Evolutionary conservation across 2,113 vertebrate species (phyloP).

Genomic region (Mus spicilegus): DNA sequence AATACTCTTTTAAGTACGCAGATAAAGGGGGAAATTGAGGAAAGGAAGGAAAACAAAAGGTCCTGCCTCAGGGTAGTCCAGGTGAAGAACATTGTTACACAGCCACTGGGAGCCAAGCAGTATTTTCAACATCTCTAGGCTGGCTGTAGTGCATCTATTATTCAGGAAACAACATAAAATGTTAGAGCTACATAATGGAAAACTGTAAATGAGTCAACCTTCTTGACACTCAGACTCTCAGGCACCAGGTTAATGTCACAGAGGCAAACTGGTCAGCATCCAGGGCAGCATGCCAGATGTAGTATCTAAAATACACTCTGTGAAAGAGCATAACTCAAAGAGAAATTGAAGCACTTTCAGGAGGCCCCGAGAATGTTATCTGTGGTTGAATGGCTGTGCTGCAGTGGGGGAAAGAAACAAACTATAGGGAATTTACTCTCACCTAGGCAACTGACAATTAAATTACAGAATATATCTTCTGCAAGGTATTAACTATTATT

Average conservation of each 20-base stretch:
- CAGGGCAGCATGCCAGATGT: constrained; percentile 57
- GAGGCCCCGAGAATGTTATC: constrained; percentile 46
- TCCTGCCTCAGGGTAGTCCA: neutral
- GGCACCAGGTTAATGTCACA: constrained; percentile 78
- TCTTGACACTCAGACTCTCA: constrained; percentile 75
- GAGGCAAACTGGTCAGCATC: constrained; percentile 57
- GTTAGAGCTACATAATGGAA: constrained; percentile 80
- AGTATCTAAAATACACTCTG: constrained; percentile 50
- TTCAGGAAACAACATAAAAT: constrained; percentile 75
- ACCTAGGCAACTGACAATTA: constrained; percentile 5
- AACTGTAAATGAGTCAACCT: constrained; percentile 81
- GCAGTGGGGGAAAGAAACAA: constrained; percentile 38
- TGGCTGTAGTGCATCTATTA: constrained; percentile 60
- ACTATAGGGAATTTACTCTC: neutral
- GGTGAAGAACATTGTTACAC: neutral
- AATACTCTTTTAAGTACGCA: neutral
- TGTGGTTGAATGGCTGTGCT: constrained; percentile 26
- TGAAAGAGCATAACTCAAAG: constrained; percentile 58
- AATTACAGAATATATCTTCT: neutral
- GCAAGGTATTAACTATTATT: neutral
- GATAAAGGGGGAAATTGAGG: neutral
- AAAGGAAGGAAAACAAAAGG: neutral
- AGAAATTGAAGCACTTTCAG: constrained; percentile 52
- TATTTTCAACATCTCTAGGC: neutral
- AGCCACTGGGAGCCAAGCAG: neutral